phyloP scores from a whole-genome alignment of 2,888 invertebrate genomes.

The Nematopogon swammerdamellus region DNA sequence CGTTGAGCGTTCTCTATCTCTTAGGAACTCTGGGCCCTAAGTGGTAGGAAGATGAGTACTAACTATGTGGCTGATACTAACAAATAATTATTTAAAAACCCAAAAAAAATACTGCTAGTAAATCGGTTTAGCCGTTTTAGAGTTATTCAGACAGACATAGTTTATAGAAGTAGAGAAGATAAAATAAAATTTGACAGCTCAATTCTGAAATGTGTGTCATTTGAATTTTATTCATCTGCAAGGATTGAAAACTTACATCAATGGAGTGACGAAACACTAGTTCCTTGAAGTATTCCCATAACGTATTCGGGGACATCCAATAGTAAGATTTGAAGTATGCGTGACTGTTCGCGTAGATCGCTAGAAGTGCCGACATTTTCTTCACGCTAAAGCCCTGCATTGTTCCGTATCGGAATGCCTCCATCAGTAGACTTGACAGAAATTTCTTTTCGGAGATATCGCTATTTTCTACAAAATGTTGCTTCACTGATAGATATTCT shows the following conservation, averaged over 20 bases:
- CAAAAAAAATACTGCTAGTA: too few species aligned
- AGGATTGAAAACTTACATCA: slow-evolving; percentile 28
- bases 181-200: too few species aligned
- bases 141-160: too few species aligned
- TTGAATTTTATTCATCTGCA: too few species aligned
- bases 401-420: slow-evolving; percentile 34
- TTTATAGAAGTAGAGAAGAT: too few species aligned
- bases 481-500: slow-evolving; percentile 29
- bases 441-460: slow-evolving; percentile 28
- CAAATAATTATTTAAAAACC: too few species aligned
- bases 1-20: too few species aligned
- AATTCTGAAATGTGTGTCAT: too few species aligned
- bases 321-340: slow-evolving; percentile 36
- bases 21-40: too few species aligned
- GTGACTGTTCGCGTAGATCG: slow-evolving; percentile 32
- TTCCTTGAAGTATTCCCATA: slow-evolving; percentile 41
- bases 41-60: too few species aligned
- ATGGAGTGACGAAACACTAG: slow-evolving; percentile 37
- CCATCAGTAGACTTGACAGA: slow-evolving; percentile 23
- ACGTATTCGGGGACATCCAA: slow-evolving; percentile 26
- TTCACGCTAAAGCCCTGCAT: slow-evolving; percentile 26
- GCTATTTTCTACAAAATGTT: slow-evolving; percentile 26
- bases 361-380: slow-evolving; percentile 30
- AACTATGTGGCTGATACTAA: too few species aligned
- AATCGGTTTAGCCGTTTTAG: too few species aligned